Conservation (phyloP, 2,888 invertebrate genomes). For the Embidobia sp. region DNA sequence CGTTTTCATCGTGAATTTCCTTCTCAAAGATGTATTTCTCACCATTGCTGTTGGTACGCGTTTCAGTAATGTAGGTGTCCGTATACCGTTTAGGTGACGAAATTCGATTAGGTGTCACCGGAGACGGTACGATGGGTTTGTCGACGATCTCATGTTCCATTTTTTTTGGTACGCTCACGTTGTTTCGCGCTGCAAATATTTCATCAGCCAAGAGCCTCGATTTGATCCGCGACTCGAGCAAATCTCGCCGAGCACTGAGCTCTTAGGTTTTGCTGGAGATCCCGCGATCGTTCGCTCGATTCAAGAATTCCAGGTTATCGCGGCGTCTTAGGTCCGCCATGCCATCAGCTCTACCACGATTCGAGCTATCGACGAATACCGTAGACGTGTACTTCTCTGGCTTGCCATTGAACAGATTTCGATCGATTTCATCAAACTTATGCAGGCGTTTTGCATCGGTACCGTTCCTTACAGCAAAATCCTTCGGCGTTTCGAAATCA, state of each 20-base stretch:
- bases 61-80: conserved; percentile 78
- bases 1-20: conserved; percentile 79
- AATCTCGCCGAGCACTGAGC: conserved; percentile 88
- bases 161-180: conserved; percentile 72
- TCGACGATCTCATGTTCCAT: conserved; percentile 78
- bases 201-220: conserved; percentile 83
- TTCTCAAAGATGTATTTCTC: conserved; percentile 80
- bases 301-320: conserved; percentile 67
- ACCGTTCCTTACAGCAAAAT: conserved; percentile 75
- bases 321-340: conserved; percentile 70
- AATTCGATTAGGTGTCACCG: conserved; percentile 76
- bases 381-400: conserved; percentile 79
- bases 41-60: conserved; percentile 78
- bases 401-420: conserved; percentile 70
- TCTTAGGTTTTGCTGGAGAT: conserved; percentile 82
- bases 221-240: conserved; percentile 89
- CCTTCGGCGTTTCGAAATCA: conserved; percentile 62
- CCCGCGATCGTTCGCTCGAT: conserved; percentile 62
- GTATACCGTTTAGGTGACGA: conserved; percentile 77
- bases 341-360: conserved; percentile 85
- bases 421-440: conserved; percentile 78
- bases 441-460: conserved; percentile 68
- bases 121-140: conserved; percentile 79
- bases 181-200: conserved; percentile 74
- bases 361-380: conserved; percentile 81